phyloP scores from a whole-genome alignment of 2,888 invertebrate species.

The Lasioglossum zephyrum region DNA sequence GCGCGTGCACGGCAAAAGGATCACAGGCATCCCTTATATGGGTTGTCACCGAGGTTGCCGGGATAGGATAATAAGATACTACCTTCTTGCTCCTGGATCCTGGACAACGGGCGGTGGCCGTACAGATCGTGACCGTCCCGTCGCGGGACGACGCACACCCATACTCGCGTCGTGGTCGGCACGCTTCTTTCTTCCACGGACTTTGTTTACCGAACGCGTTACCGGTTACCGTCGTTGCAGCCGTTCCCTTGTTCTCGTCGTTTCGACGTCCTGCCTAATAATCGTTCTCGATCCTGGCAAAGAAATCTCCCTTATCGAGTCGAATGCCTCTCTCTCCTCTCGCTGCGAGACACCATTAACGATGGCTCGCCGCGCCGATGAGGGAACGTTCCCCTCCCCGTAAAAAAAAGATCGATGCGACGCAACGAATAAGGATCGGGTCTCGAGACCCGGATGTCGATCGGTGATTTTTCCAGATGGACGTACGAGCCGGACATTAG shows the following conservation, averaged over 20 bases:
- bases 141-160: slow-evolving; percentile 72
- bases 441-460: not conserved
- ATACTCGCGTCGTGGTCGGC: slow-evolving; percentile 30
- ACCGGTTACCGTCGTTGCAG: not conserved
- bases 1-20: slow-evolving; percentile 67
- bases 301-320: slow-evolving; percentile 27
- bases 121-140: slow-evolving; percentile 78
- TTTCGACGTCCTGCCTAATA: slow-evolving; percentile 17
- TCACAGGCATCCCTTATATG: slow-evolving; percentile 77
- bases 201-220: slow-evolving; percentile 15
- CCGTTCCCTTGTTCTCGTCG: slow-evolving; percentile 2
- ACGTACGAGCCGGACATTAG: not conserved
- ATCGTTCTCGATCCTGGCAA: slow-evolving; percentile 10
- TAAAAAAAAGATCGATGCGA: not conserved
- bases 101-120: slow-evolving; percentile 77
- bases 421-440: not conserved
- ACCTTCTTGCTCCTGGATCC: slow-evolving; percentile 72
- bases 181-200: slow-evolving; percentile 34
- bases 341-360: slow-evolving; percentile 13
- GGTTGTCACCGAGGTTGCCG: slow-evolving; percentile 73
- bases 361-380: not conserved
- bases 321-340: not conserved
- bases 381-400: not conserved
- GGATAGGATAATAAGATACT: slow-evolving; percentile 80
- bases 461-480: not conserved